These are phyloP conservation scores for Sweltsa coloradensis DNA, from an alignment of 1,140 invertebrate genomes.

Conservation along the genomic window DNA sequence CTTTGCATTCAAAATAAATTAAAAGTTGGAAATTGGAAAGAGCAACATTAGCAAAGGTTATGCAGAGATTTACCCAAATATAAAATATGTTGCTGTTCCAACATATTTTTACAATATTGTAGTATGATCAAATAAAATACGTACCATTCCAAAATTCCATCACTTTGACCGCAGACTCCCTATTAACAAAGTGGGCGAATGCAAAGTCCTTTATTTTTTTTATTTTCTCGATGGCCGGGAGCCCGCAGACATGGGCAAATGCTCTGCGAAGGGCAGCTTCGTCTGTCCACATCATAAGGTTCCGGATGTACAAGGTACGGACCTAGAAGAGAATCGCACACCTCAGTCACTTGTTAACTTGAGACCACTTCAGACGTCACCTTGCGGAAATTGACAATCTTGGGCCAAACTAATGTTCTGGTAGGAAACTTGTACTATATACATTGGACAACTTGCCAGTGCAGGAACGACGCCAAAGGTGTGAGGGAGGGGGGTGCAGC, in stretches of 20 bases:
- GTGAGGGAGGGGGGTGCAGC: too few relatives aligned
- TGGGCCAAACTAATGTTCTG: too few relatives aligned
- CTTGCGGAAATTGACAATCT: too few relatives aligned
- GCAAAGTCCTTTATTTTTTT: constrained; percentile 38
- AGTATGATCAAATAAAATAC: constrained; percentile 8
- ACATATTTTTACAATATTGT: too few relatives aligned
- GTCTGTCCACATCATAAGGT: constrained; percentile 12
- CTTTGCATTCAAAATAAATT: too few relatives aligned
- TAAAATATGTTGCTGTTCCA: too few relatives aligned
- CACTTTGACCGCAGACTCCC: constrained; percentile 33
- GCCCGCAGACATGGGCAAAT: not conserved
- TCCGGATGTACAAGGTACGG: constrained; percentile 33
- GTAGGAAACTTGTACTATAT: too few relatives aligned
- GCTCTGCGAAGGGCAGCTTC: constrained; percentile 8
- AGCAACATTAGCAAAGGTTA: too few relatives aligned
- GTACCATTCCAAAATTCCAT: constrained; percentile 29
- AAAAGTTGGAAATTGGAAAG: too few relatives aligned
- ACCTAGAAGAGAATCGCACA: constrained; percentile 29
- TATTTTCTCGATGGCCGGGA: constrained; percentile 7
- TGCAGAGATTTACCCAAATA: too few relatives aligned
- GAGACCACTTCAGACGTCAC: constrained; percentile 17
- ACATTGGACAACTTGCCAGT: too few relatives aligned
- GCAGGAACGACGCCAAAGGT: too few relatives aligned
- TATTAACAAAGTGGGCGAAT: constrained; percentile 33
- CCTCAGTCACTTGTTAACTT: not conserved